Evolutionary conservation across 1,140 invertebrate genomes (phyloP).

Genomic region (Diploscapter pachys): DNA sequence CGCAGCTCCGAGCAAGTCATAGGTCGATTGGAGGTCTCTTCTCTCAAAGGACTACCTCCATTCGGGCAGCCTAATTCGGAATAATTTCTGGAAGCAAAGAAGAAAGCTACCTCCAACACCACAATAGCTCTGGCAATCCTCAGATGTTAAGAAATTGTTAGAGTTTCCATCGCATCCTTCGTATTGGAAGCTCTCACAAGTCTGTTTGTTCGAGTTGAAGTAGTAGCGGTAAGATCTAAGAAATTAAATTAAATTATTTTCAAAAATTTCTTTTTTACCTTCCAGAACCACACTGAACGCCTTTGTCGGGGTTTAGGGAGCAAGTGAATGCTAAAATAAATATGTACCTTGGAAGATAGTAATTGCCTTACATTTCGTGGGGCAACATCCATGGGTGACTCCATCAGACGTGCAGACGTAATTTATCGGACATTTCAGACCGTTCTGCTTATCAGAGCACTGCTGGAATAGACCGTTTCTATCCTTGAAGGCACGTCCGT

Average conservation of each 20-base stretch:
- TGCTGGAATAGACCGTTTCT: constrained; percentile 48
- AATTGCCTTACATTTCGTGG: constrained; percentile 32
- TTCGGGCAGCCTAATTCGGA: constrained; percentile 49
- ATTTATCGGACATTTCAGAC: constrained; percentile 36
- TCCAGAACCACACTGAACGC: constrained; percentile 35
- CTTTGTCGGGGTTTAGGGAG: constrained; percentile 33
- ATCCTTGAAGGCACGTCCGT: constrained; percentile 51
- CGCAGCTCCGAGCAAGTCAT: constrained; percentile 40
- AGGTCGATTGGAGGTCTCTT: constrained; percentile 48
- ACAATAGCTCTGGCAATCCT: constrained; percentile 38
- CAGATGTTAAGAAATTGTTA: constrained; percentile 37
- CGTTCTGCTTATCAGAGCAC: constrained; percentile 30
- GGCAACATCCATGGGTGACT: constrained; percentile 36
- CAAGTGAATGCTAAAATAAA: constrained; percentile 29
- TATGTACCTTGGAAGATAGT: constrained; percentile 32
- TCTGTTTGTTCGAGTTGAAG: constrained; percentile 35
- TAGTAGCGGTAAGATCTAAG: constrained; percentile 32
- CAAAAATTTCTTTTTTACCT: neutral
- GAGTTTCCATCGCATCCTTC: constrained; percentile 40
- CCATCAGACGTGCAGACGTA: constrained; percentile 38
- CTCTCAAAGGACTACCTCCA: constrained; percentile 53
- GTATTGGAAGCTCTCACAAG: constrained; percentile 39
- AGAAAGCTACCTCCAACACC: constrained; percentile 20
- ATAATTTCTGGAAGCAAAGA: constrained; percentile 3
- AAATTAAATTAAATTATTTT: too few relatives aligned